Evolutionary conservation across 1,140 invertebrate genomes (phyloP).

Genomic region (Cyclargus thomasi): DNA sequence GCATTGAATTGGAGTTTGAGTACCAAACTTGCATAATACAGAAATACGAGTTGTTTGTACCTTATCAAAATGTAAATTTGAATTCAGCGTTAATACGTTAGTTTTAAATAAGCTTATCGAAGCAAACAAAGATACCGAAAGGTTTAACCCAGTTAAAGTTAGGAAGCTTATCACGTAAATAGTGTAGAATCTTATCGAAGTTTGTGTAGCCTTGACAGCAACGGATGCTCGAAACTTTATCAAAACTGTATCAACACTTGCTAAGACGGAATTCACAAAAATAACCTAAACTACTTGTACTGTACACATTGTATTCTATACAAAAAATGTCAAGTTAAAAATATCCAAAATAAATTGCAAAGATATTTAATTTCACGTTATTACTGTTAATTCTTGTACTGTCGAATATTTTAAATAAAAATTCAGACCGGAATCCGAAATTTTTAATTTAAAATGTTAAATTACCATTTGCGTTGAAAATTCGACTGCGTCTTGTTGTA

Average conservation of each 20-base stretch:
- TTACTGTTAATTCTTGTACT: background rate
- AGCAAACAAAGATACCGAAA: constrained; percentile 2
- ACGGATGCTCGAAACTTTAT: constrained; percentile 13
- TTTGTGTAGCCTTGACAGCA: constrained; percentile 16
- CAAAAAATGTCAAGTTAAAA: no score
- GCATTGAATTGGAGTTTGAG: background rate
- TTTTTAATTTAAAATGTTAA: background rate
- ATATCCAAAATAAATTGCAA: no score
- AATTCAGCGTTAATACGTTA: constrained; percentile 7
- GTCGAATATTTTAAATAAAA: no score
- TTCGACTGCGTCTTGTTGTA: background rate
- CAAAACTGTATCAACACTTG: background rate
- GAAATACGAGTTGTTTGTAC: background rate
- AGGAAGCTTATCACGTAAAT: constrained; percentile 10
- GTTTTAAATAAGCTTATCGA: constrained; percentile 1
- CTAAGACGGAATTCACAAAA: background rate
- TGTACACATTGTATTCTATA: no score
- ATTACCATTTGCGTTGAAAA: constrained; percentile 5
- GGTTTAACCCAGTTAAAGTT: constrained; percentile 3
- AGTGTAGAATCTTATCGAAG: background rate
- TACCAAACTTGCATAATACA: background rate
- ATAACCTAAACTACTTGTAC: no score
- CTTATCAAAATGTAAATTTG: constrained; percentile 9
- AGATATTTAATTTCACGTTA: background rate
- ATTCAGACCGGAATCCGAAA: background rate